Evolutionary conservation across 1,140 invertebrate species (phyloP), one percentile per base, ranked within the genome.

Genomic region (Subanguina moxae): DNA sequence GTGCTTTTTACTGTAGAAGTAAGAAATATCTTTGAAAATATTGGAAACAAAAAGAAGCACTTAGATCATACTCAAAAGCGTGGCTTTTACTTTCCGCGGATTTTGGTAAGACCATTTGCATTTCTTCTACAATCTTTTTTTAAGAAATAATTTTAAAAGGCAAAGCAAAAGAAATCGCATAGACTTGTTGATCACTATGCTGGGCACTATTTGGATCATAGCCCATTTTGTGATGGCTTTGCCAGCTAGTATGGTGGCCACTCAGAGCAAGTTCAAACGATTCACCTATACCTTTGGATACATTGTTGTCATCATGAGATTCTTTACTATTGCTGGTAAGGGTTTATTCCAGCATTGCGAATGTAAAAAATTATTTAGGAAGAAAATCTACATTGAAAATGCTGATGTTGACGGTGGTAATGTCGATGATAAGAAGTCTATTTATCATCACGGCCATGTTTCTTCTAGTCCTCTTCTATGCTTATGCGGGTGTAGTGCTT

Each of bases 401-500:
- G 96, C 85, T 99, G 64, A 99, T 97, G 94, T 85, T 97, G 76
- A 98, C 94, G 0, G 87, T 89, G 27, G 92, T 94, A 56, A 94
- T 98, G 57, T 97, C 93, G 19, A 94, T 99, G 61, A 96, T 94
- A 85, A 97, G 98, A 28, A 61, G 91, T 84, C 97, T 98, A 84
- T 99, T 99, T 85, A 98, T 99, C 83, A 99, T 99, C 75, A 95
- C 97, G 85, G 94, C 94, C 70, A 97, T 99, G 94, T 99, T 99
- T 84, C 86, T 99, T 1, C 85, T 99, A 30, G 96, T 99, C 63
- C 91, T 99, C 80, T 97, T 96, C 83, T 99, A 99, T 84, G 96
- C 95, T 1, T 87, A 97, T 67, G 92, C 93, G 59, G 96, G 96
- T 0, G 95, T 95, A 0, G 95, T 99, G 73, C 87, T 99, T 0